Percentiles rank a stretch among this genome's conserved stretches.
phyloP scores from a whole-genome alignment of 2,113 vertebrate species.

The Trichomycterus rosablanca region DNA sequence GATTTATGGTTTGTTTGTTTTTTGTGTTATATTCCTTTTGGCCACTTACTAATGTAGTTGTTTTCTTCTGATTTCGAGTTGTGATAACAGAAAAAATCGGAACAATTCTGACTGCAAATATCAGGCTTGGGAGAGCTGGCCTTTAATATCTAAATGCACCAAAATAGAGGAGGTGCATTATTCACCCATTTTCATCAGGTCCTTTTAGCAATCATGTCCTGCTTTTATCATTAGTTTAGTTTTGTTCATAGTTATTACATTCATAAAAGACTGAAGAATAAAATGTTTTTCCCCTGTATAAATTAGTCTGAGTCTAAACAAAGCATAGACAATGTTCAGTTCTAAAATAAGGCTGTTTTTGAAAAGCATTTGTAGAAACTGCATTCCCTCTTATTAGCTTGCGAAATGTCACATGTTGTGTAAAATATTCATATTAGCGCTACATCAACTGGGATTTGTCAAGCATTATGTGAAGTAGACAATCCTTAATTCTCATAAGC shows the following conservation, averaged over 20 bases:
- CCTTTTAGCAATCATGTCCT: slow-evolving; percentile 16
- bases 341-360: too few species aligned
- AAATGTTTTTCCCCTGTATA: too few species aligned
- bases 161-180: slow-evolving; percentile 36
- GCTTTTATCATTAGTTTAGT: slow-evolving; percentile 7
- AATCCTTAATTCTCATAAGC: slow-evolving; percentile 61
- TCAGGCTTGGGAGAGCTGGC: slow-evolving; percentile 18
- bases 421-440: too few species aligned
- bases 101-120: slow-evolving; percentile 26
- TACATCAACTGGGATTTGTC: slow-evolving; percentile 65
- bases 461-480: slow-evolving; percentile 60
- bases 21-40: too few species aligned
- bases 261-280: too few species aligned
- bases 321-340: too few species aligned
- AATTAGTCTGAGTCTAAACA: too few species aligned
- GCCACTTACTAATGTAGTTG: too few species aligned
- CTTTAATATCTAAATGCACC: slow-evolving; percentile 11
- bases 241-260: background rate
- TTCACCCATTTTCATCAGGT: background rate
- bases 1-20: too few species aligned
- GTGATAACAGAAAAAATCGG: slow-evolving; percentile 12
- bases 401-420: slow-evolving; percentile 67
- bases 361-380: too few species aligned
- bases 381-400: slow-evolving; percentile 62
- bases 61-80: too few species aligned